Conservation (phyloP, 2,888 invertebrate genomes). For the Ommatoiulus sabulosus region DNA sequence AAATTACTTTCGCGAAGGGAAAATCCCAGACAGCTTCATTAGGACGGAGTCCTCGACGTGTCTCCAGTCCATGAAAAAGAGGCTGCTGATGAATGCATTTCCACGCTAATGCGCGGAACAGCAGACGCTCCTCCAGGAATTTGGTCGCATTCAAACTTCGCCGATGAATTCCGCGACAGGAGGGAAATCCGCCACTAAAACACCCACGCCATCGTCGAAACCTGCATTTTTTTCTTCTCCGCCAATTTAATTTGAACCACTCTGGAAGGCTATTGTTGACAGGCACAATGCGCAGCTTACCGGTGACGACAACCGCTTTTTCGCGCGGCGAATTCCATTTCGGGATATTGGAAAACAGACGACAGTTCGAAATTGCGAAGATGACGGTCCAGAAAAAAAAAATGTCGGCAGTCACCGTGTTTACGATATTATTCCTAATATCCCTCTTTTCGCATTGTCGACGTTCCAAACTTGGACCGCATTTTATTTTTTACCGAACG, state of each 20-base stretch:
- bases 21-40: background rate
- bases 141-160: background rate
- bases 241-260: conserved; percentile 11
- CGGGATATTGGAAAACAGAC: conserved; percentile 9
- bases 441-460: background rate
- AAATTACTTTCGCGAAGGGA: background rate
- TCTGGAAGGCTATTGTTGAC: background rate
- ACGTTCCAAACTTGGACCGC: background rate
- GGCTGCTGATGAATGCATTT: background rate
- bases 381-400: background rate
- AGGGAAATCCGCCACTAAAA: background rate
- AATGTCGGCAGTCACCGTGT: background rate
- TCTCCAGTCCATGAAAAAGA: background rate
- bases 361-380: background rate
- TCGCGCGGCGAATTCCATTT: background rate
- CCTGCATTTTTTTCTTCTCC: background rate
- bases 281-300: background rate
- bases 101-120: background rate
- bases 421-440: background rate
- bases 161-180: background rate
- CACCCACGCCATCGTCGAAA: background rate
- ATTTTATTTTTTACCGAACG: background rate
- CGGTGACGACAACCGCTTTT: background rate
- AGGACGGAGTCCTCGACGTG: background rate
- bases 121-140: conserved; percentile 10